These are phyloP conservation scores for Terebella lapidaria DNA, from an alignment of 2,888 invertebrate species.

Conservation along the genomic window DNA sequence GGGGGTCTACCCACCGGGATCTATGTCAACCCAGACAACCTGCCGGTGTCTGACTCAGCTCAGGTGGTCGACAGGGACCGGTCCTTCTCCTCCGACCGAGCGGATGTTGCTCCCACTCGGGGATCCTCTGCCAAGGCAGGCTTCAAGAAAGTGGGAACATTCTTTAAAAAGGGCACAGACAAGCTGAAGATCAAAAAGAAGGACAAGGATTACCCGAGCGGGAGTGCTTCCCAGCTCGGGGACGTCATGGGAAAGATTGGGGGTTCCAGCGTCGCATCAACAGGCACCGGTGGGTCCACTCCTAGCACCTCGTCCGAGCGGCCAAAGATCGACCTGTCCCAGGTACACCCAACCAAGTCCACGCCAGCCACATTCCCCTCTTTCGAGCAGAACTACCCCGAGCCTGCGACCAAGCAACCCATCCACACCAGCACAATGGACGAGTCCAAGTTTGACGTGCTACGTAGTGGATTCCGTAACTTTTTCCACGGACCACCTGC, in stretches of 20 bases:
- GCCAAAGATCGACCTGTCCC: neutral
- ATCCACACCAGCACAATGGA: neutral
- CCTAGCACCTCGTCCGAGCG: neutral
- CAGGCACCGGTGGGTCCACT: too few species aligned
- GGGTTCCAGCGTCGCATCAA: too few species aligned
- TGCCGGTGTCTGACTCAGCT: neutral
- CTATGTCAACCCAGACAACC: neutral
- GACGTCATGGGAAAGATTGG: neutral
- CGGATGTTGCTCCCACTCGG: neutral
- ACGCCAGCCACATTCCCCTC: neutral
- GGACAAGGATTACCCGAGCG: neutral
- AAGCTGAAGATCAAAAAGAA: neutral
- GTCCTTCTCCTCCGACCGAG: neutral
- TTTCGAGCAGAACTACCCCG: neutral
- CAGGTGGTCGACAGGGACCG: too few species aligned
- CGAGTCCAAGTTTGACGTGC: neutral
- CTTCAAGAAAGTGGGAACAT: too few species aligned
- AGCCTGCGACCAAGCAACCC: neutral
- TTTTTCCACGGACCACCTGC: neutral
- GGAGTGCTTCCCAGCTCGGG: neutral
- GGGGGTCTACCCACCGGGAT: neutral
- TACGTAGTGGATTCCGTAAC: neutral
- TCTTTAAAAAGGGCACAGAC: too few species aligned
- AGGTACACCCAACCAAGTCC: neutral
- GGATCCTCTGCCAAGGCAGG: too few species aligned